Evolutionary conservation across 2,113 vertebrate species (phyloP).

Genomic region (Microcebus tavaratra): DNA sequence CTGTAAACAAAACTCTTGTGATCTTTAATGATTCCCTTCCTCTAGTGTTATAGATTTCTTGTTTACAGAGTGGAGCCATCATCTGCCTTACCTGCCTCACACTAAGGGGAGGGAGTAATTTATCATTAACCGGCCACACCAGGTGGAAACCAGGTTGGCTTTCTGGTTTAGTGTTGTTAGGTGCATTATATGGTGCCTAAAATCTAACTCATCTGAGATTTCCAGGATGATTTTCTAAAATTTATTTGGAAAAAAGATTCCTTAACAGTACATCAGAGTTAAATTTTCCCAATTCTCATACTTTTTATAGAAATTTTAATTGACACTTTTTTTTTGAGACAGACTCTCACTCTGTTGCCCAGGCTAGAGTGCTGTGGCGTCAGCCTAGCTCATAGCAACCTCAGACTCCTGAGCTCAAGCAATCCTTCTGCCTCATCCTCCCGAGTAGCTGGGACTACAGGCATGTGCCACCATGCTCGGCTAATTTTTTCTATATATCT

Average conservation of each 20-base stretch:
- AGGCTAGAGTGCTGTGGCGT: no score
- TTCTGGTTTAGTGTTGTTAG: background rate
- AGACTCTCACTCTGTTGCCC: no score
- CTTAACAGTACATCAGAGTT: background rate
- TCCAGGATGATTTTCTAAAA: background rate
- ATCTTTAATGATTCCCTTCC: background rate
- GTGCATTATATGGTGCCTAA: background rate
- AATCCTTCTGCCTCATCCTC: no score
- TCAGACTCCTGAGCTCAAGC: no score
- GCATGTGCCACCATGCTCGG: no score
- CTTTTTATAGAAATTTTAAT: background rate
- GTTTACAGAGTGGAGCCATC: background rate
- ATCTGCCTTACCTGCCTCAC: no score
- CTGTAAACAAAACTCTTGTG: background rate
- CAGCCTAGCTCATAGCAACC: no score
- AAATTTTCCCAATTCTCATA: background rate
- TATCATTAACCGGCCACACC: background rate
- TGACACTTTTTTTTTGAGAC: background rate
- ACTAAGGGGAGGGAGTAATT: background rate
- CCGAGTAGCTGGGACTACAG: no score
- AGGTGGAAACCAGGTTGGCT: background rate
- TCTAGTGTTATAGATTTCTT: background rate
- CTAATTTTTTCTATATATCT: no score
- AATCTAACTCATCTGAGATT: background rate
- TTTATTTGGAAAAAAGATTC: slow-evolving; percentile 25